These are phyloP conservation scores for Polypedilum pembai DNA, from an alignment of 1,140 invertebrate genomes.

Conservation along the genomic window DNA sequence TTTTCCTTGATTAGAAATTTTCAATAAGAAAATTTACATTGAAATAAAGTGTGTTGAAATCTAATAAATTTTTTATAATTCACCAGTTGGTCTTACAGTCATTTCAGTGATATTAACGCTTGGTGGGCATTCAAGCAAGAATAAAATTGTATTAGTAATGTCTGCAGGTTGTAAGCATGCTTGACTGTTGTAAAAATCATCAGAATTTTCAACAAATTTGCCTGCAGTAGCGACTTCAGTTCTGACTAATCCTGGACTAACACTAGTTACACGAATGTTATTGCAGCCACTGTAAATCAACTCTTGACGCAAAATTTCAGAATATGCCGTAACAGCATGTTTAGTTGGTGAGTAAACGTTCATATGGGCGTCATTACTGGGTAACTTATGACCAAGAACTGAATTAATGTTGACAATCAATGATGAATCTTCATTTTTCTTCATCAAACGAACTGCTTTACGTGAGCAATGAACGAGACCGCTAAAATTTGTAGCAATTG, in stretches of 20 bases:
- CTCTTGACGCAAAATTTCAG: not conserved
- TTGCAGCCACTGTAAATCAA: not conserved
- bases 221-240: not conserved
- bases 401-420: conserved; percentile 49
- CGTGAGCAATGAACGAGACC: conserved; percentile 48
- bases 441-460: conserved; percentile 53
- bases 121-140: not conserved
- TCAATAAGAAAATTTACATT: too few species aligned
- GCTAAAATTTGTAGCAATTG: conserved; percentile 52
- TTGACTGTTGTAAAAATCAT: not conserved
- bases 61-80: too few species aligned
- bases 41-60: too few species aligned
- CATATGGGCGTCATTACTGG: not conserved
- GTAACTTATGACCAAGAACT: not conserved
- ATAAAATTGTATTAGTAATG: not conserved
- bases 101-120: not conserved
- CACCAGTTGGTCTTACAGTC: not conserved
- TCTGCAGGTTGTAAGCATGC: not conserved
- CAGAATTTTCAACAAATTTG: not conserved
- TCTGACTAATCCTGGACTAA: not conserved
- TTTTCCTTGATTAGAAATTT: too few species aligned
- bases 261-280: not conserved
- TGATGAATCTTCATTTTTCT: conserved; percentile 44
- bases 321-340: not conserved
- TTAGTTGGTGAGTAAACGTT: not conserved